Percentiles rank a stretch among this genome's conserved stretches.
phyloP scores from a whole-genome alignment of 92 coral and sea anemone species.

The Epizoanthus fatuus region DNA sequence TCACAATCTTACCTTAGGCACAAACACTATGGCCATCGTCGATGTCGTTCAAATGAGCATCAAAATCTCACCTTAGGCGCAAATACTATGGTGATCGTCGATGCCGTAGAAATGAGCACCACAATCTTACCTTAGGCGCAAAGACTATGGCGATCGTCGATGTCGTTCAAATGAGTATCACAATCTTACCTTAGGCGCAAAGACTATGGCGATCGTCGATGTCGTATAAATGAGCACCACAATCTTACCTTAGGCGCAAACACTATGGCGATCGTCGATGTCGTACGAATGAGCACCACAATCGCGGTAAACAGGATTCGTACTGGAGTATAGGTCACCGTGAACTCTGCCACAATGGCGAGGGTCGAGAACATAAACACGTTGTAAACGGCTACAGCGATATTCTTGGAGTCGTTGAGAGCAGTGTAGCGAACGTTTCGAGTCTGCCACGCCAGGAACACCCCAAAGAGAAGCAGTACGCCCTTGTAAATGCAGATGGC shows the following conservation, averaged over 20 bases:
- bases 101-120: no score
- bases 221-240: not conserved
- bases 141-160: no score
- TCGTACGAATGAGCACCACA: no score
- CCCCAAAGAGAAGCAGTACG: conserved; percentile 79
- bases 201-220: no score
- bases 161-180: no score
- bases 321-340: conserved; percentile 52
- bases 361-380: conserved; percentile 84
- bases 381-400: conserved; percentile 88
- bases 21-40: no score
- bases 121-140: no score
- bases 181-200: no score
- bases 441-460: conserved; percentile 94
- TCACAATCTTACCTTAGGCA: not conserved
- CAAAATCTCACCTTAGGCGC: no score
- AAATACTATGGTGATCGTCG: no score
- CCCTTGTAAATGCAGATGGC: conserved; percentile 81
- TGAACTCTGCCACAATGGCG: conserved; percentile 64
- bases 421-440: conserved; percentile 80
- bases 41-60: no score
- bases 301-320: conserved; percentile 46
- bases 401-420: conserved; percentile 91
- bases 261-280: no score
- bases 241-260: conserved; percentile 63